Conservation (phyloP, 2,797 vertebrate genomes). For the Rhynchonycteris naso region DNA sequence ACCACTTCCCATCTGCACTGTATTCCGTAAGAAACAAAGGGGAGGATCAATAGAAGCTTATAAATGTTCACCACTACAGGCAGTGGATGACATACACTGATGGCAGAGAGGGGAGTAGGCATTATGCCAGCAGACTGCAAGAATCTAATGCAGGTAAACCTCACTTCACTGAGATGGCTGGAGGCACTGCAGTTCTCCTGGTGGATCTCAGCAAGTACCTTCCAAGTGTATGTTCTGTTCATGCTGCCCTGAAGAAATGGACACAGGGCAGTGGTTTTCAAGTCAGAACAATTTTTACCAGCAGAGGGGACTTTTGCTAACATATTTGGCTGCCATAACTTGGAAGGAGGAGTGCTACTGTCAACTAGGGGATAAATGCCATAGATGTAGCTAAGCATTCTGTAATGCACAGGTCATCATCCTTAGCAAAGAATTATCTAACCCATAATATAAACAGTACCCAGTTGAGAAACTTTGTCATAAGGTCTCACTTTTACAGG, state of each 20-base stretch:
- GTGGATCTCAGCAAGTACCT: neutral
- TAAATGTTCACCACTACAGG: neutral
- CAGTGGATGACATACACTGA: neutral
- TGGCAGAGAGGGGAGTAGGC: neutral
- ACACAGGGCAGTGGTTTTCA: neutral
- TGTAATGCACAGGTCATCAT: neutral
- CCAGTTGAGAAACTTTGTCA: neutral
- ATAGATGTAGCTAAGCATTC: neutral
- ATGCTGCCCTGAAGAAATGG: neutral
- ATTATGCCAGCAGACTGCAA: neutral
- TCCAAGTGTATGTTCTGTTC: neutral
- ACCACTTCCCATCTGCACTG: neutral
- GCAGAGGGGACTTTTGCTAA: neutral
- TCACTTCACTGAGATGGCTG: neutral
- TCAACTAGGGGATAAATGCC: neutral
- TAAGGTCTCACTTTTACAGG: neutral
- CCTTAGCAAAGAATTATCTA: neutral
- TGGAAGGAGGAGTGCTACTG: neutral
- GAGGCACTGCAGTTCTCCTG: neutral
- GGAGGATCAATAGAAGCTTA: neutral
- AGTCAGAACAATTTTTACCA: neutral
- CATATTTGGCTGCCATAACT: neutral
- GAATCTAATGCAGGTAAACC: neutral
- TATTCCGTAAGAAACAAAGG: neutral
- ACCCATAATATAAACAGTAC: neutral